phyloP scores from a whole-genome alignment of 1,140 invertebrate species.

The Macrosteles quadrilineatus region DNA sequence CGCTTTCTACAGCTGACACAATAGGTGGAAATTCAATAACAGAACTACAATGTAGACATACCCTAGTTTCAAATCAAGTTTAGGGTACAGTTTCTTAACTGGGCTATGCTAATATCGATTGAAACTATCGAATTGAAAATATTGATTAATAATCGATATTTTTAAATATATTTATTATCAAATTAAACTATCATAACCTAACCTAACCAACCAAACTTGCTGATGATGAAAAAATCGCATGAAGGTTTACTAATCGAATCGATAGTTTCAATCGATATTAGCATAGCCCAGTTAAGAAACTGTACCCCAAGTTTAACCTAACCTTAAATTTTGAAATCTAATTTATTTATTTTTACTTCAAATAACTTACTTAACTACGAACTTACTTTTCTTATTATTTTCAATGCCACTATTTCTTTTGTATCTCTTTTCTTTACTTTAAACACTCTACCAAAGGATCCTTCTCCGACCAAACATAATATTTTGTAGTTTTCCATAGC shows the following conservation, averaged over 20 bases:
- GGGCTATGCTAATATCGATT: no score
- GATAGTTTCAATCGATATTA: conserved; percentile 15
- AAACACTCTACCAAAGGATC: conserved; percentile 98
- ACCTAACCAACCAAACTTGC: no score
- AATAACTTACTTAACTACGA: not conserved
- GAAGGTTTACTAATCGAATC: not conserved
- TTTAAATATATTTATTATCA: no score
- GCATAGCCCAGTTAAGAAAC: conserved; percentile 10
- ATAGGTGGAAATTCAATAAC: not conserved
- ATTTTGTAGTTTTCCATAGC: conserved; percentile 47
- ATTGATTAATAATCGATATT: no score
- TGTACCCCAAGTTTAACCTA: not conserved
- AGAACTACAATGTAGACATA: not conserved
- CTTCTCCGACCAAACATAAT: conserved; percentile 84
- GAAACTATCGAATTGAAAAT: no score
- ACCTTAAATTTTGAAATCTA: conserved; percentile 14
- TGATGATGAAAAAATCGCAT: no score
- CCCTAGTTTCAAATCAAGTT: not conserved
- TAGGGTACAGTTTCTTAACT: no score
- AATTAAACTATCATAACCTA: no score
- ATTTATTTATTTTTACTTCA: not conserved
- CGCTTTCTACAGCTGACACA: no score
- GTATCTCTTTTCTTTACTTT: conserved; percentile 76
- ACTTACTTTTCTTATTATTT: conserved; percentile 86
- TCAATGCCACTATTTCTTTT: conserved; percentile 82